Evolutionary conservation across 1,140 invertebrate genomes (phyloP).

Genomic region (Coboldia fuscipes): DNA sequence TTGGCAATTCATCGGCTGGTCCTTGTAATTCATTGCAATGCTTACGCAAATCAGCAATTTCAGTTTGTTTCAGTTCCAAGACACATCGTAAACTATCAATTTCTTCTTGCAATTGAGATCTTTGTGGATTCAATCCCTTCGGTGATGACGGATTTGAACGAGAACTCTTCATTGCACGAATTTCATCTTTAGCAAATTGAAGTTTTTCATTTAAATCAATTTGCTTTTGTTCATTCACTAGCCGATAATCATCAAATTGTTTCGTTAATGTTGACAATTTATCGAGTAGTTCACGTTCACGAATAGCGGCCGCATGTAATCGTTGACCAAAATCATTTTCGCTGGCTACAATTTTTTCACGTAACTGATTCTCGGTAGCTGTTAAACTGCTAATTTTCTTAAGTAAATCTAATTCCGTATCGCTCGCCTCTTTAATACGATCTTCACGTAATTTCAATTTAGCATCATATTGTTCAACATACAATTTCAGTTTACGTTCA

Average conservation of each 20-base stretch:
- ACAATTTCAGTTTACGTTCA: background rate
- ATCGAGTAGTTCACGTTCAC: slow-evolving; percentile 16
- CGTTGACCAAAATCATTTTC: slow-evolving; percentile 11
- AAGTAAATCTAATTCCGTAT: slow-evolving; percentile 14
- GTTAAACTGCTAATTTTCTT: slow-evolving; percentile 11
- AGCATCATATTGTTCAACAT: background rate
- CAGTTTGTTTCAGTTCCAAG: slow-evolving; percentile 48
- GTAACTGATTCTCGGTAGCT: slow-evolving; percentile 12
- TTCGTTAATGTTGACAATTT: slow-evolving; percentile 11
- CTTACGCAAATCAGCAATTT: slow-evolving; percentile 43
- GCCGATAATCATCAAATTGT: slow-evolving; percentile 10
- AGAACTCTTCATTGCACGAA: slow-evolving; percentile 13
- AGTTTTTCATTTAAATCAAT: slow-evolving; percentile 16
- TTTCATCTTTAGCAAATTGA: slow-evolving; percentile 15
- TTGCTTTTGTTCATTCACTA: slow-evolving; percentile 9
- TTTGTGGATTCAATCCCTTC: slow-evolving; percentile 1
- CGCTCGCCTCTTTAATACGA: slow-evolving; percentile 8
- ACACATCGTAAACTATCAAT: slow-evolving; percentile 53
- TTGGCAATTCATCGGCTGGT: slow-evolving; percentile 29
- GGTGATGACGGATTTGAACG: background rate
- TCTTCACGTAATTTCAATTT: background rate
- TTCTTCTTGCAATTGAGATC: slow-evolving; percentile 27
- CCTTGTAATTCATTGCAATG: slow-evolving; percentile 33
- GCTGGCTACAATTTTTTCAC: slow-evolving; percentile 10
- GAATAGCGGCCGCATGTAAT: slow-evolving; percentile 8